Evolutionary conservation across 2,888 invertebrate species (phyloP).

Genomic region (Melolontha melolontha): DNA sequence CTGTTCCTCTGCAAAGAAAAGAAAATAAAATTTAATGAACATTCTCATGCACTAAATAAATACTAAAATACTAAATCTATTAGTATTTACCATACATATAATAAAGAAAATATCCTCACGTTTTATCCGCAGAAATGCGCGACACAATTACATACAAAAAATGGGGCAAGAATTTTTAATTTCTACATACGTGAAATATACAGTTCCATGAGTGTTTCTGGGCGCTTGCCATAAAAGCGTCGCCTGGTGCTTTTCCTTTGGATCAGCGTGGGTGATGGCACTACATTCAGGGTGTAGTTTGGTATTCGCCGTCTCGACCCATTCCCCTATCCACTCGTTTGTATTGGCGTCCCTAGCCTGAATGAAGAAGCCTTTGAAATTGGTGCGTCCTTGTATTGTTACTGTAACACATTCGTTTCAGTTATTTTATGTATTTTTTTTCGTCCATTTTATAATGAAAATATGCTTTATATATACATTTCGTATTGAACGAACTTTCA

Average conservation of each 20-base stretch:
- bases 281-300: conserved; percentile 83
- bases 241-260: conserved; percentile 78
- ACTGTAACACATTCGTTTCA: conserved; percentile 49
- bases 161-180: conserved; percentile 6
- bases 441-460: too few relatives aligned
- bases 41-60: conserved; percentile 5
- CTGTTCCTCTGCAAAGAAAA: conserved; percentile 75
- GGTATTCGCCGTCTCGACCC: conserved; percentile 80
- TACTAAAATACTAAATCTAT: neutral
- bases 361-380: conserved; percentile 86
- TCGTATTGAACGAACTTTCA: too few relatives aligned
- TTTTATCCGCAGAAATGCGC: too few relatives aligned
- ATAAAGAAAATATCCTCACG: neutral
- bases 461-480: too few relatives aligned
- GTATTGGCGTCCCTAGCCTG: conserved; percentile 81
- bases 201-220: conserved; percentile 73
- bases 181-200: conserved; percentile 83
- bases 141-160: too few relatives aligned
- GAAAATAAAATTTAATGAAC: conserved; percentile 35
- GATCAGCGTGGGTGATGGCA: conserved; percentile 83
- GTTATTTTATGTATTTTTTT: neutral
- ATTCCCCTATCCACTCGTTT: conserved; percentile 81
- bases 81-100: neutral
- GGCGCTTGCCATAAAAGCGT: conserved; percentile 83
- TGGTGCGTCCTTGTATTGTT: conserved; percentile 61